Evolutionary conservation across 2,888 invertebrate species (phyloP).

Genomic region (Caenorhabditis drosophilae): DNA sequence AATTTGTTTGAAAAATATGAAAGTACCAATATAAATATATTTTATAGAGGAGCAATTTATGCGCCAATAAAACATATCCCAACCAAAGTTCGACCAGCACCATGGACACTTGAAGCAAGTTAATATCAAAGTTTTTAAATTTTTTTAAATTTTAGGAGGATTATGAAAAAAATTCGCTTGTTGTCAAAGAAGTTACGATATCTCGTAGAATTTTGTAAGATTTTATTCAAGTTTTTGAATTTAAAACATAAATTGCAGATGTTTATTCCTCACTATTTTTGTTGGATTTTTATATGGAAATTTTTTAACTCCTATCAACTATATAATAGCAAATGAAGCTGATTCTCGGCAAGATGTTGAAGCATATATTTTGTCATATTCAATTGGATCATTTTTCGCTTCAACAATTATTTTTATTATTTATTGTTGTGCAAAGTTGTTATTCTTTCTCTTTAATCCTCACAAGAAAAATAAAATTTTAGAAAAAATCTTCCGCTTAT

Average conservation of each 20-base stretch:
- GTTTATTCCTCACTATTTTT: constrained; percentile 38
- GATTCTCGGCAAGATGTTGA: constrained; percentile 51
- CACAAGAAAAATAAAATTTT: not conserved
- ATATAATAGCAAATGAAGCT: constrained; percentile 34
- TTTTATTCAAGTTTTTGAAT: not conserved
- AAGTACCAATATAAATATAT: not conserved
- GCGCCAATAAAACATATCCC: constrained; percentile 48
- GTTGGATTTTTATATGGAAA: constrained; percentile 54
- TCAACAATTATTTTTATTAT: constrained; percentile 70
- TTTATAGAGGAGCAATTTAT: constrained; percentile 30
- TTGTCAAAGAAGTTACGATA: constrained; percentile 13
- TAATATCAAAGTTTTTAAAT: too few relatives aligned
- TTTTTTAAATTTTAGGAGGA: too few relatives aligned
- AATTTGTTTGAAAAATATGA: too few relatives aligned
- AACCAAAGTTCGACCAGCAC: constrained; percentile 45
- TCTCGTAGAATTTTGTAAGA: constrained; percentile 15
- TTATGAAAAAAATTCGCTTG: constrained; percentile 14
- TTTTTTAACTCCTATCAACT: constrained; percentile 50
- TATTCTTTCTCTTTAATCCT: not conserved
- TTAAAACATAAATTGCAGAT: constrained; percentile 6
- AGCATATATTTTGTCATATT: constrained; percentile 71
- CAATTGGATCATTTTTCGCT: constrained; percentile 70
- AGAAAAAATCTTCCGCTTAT: constrained; percentile 47
- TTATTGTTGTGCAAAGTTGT: constrained; percentile 26
- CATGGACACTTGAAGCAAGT: constrained; percentile 29